Base-by-base conservation (phyloP, 2,113 vertebrate species). In the Pyxicephalus adspersus region DNA sequence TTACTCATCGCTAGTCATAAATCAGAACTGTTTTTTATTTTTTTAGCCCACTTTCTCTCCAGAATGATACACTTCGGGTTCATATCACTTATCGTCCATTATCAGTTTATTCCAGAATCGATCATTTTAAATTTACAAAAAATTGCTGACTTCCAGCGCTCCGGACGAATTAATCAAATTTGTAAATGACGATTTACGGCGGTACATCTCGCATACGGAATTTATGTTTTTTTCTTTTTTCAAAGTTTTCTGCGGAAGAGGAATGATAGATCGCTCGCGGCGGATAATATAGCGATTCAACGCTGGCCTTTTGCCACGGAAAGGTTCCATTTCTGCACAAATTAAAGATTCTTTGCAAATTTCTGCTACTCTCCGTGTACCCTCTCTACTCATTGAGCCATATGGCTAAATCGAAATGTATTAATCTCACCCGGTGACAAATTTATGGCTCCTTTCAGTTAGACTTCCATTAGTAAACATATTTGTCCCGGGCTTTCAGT, bases 241-340 rank as follows among this genome's bases (percentile, higher is more conserved):
- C 57, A 85, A 87, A 89, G 86, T 87, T 87, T 79, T 74, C 76
- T 81, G 74, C 82, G 64, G 61, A 25, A 86, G n/a, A n/a, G 87
- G 84, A 83, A 85, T 86, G 86, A 88, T 85, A 85, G 89, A 88
- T 86, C 88, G 83, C 82, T 87, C 81, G 84, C 83, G 38, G 0
- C 86, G 87, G 85, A 84, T 63, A 89, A 86, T 90, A 91, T 90
- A 90, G 91, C 86, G 84, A 83, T 66, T 29, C 87, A 85, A 61
- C 51, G 58, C 68, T 84, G 84, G 86, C 86, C 80, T 78, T 83
- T 83, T 80, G 85, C 88, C 87, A 87, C 86, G 77, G 81, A 83
- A 84, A 84, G 83, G 85, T 83, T 90, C 83, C 83, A 79, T 88
- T 61, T 87, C 84, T 38, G 34, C 81, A 85, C 86, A 83, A 84